Conservation (phyloP, 2,797 vertebrate genomes). For the Pseudomugil gertrudae region DNA sequence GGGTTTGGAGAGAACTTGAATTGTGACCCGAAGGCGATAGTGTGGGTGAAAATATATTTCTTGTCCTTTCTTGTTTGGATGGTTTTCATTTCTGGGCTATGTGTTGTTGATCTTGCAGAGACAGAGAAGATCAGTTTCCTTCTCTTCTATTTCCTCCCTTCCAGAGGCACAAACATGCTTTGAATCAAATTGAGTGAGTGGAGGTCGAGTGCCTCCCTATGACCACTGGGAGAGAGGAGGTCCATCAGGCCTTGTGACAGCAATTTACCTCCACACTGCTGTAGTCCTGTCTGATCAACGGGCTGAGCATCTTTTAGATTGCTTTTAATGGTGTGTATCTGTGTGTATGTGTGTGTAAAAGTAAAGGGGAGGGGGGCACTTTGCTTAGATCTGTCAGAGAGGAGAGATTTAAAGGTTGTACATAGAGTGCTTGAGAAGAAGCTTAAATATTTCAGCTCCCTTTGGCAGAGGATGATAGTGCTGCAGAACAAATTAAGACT, state of each 20-base stretch:
- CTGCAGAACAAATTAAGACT: conserved; percentile 60
- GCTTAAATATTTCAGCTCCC: conserved; percentile 60
- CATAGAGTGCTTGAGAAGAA: conserved; percentile 58
- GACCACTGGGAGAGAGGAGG: conserved; percentile 64
- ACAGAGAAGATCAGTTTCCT: conserved; percentile 37
- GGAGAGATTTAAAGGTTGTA: conserved; percentile 61
- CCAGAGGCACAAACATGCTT: conserved; percentile 54
- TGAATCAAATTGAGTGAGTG: conserved; percentile 65
- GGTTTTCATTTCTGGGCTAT: conserved; percentile 12
- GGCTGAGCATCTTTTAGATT: conserved; percentile 69
- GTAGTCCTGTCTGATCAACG: conserved; percentile 68
- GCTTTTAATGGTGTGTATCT: conserved; percentile 62
- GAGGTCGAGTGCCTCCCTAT: conserved; percentile 48
- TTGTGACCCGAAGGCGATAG: background rate
- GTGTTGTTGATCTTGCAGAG: conserved; percentile 35
- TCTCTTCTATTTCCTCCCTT: conserved; percentile 38
- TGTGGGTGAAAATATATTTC: conserved; percentile 24
- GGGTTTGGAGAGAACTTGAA: background rate
- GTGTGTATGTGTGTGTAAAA: too few species aligned
- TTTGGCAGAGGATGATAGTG: conserved; percentile 45
- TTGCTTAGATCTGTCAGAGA: conserved; percentile 57
- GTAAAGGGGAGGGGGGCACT: conserved; percentile 32
- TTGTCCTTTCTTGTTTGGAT: conserved; percentile 11
- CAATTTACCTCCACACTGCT: conserved; percentile 67
- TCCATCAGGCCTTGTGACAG: conserved; percentile 66